Conservation (phyloP, 2,888 invertebrate genomes). For the Drosophila formosana region DNA sequence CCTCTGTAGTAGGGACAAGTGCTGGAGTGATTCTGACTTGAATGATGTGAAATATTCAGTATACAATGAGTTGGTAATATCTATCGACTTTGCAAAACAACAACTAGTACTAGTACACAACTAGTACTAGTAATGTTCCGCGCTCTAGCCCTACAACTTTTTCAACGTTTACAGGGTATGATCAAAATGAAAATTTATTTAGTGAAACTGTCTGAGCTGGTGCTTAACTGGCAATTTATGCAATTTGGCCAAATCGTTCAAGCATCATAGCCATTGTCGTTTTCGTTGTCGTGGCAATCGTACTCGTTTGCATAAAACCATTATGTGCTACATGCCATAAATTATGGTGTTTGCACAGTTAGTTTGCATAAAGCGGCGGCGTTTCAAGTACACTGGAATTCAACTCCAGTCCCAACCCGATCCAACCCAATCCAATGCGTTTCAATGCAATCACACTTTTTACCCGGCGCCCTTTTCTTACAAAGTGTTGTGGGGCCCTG, state of each 20-base stretch:
- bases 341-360: constrained; percentile 77
- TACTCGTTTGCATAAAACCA: constrained; percentile 77
- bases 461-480: constrained; percentile 30
- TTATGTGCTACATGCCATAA: constrained; percentile 77
- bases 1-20: not conserved
- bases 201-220: constrained; percentile 39
- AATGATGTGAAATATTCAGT: not conserved
- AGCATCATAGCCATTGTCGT: constrained; percentile 67
- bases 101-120: no score
- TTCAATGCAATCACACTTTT: constrained; percentile 50
- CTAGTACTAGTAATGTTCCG: no score
- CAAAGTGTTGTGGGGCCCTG: constrained; percentile 24
- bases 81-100: no score
- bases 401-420: constrained; percentile 26
- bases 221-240: constrained; percentile 64
- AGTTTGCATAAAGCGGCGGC: constrained; percentile 72
- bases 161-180: constrained; percentile 21
- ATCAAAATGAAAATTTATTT: constrained; percentile 38
- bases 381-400: constrained; percentile 56
- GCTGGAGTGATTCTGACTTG: not conserved
- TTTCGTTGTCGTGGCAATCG: constrained; percentile 46
- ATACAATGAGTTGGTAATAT: not conserved
- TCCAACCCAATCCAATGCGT: constrained; percentile 34
- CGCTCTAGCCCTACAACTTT: not conserved
- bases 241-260: constrained; percentile 69